A percentile compares a stretch with the other conserved stretches of the same genome.
Conservation (phyloP, 2,888 invertebrate genomes). For the Helleia helle region DNA sequence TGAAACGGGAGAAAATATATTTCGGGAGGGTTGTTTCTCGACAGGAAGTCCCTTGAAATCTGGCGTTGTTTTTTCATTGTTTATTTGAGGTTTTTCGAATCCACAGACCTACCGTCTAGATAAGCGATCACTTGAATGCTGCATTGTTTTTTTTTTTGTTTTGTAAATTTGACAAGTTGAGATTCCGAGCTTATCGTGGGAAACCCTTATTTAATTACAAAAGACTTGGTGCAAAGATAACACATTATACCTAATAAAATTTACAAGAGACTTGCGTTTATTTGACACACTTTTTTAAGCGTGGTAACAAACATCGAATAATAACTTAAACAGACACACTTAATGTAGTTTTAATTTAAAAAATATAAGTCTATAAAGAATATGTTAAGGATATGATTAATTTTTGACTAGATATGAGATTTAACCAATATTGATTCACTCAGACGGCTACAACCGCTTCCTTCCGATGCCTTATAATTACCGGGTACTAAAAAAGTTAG, state of each 20-base stretch:
- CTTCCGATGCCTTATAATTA: slow-evolving; percentile 67
- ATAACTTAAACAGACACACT: no score
- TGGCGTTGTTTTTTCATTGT: slow-evolving; percentile 58
- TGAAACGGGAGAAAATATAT: slow-evolving; percentile 39
- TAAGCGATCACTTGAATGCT: slow-evolving; percentile 46
- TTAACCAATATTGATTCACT: neutral
- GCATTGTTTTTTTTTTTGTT: slow-evolving; percentile 44
- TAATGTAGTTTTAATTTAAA: no score
- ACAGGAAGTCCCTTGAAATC: slow-evolving; percentile 68
- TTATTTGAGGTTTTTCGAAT: slow-evolving; percentile 54
- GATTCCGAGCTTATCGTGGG: slow-evolving; percentile 28
- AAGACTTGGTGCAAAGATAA: slow-evolving; percentile 7
- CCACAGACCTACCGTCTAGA: slow-evolving; percentile 51
- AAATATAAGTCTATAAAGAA: no score
- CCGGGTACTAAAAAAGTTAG: slow-evolving; percentile 11
- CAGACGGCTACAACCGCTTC: slow-evolving; percentile 42
- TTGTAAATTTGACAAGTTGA: slow-evolving; percentile 34
- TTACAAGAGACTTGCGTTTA: no score
- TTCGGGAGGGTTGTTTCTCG: slow-evolving; percentile 33
- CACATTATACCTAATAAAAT: neutral
- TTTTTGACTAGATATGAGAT: no score
- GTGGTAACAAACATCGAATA: no score
- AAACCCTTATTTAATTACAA: slow-evolving; percentile 18
- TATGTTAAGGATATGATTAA: no score
- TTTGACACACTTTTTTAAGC: no score